phyloP scores from a whole-genome alignment of 2,113 vertebrate genomes.

The Mobula hypostoma region DNA sequence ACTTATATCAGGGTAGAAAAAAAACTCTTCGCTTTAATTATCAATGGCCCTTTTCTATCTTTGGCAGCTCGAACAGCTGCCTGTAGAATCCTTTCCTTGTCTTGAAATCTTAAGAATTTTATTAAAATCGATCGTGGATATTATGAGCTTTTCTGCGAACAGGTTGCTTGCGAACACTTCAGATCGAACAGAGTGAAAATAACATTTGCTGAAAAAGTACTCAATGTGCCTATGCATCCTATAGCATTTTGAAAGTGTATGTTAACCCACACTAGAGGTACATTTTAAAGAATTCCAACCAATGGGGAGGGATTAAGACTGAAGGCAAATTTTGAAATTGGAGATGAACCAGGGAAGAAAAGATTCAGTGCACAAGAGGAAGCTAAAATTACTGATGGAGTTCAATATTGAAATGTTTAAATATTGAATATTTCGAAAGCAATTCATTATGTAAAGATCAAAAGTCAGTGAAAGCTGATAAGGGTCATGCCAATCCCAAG shows the following conservation, averaged over 20 bases:
- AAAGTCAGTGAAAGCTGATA: not conserved
- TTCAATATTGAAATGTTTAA: too few species aligned
- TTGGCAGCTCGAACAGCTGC: too few species aligned
- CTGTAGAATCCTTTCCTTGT: too few species aligned
- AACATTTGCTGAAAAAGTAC: not conserved
- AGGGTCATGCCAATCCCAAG: not conserved
- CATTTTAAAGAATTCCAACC: too few species aligned
- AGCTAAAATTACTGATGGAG: not conserved
- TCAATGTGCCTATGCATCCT: not conserved
- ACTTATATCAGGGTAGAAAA: too few species aligned
- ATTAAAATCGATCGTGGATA: too few species aligned
- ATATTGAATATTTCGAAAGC: not conserved
- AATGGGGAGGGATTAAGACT: too few species aligned
- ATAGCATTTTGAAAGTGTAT: not conserved
- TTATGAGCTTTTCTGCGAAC: not conserved
- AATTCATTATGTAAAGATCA: not conserved
- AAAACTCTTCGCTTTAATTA: too few species aligned
- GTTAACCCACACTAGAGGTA: too few species aligned
- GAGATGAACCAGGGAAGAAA: not conserved
- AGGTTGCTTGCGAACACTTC: not conserved
- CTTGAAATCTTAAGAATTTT: too few species aligned
- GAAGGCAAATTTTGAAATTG: not conserved
- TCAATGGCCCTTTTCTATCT: too few species aligned
- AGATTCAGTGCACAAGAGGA: not conserved
- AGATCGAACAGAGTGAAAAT: not conserved